Conservation (phyloP, 2,113 vertebrate species). For the Picathartes gymnocephalus region DNA sequence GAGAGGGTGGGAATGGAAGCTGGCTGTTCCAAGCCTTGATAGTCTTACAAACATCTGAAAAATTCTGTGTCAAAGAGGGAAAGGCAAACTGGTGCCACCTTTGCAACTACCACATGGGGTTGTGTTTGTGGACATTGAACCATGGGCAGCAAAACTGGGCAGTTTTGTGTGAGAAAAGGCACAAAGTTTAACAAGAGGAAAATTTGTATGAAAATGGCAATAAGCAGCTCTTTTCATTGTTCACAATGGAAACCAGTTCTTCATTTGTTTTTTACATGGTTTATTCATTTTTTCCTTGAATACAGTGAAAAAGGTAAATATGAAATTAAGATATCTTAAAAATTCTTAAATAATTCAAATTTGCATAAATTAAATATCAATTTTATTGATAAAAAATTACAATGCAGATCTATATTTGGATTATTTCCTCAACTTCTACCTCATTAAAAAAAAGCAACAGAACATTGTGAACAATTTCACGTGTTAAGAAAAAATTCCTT, state of each 20-base stretch:
- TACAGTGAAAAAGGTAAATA: not conserved
- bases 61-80: not conserved
- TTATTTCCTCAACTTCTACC: not conserved
- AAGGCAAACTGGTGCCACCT: not conserved
- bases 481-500: not conserved
- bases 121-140: not conserved
- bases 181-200: not conserved
- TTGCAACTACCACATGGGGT: rapidly evolving
- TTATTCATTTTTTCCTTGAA: not conserved
- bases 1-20: not conserved
- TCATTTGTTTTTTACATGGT: not conserved
- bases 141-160: not conserved
- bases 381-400: not conserved
- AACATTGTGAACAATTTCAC: not conserved
- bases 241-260: not conserved
- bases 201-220: not conserved
- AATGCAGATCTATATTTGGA: not conserved
- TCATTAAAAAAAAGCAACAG: not conserved
- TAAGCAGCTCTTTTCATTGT: not conserved
- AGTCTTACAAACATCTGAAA: not conserved
- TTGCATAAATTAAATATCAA: not conserved
- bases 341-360: not conserved
- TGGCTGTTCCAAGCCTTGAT: not conserved
- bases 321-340: not conserved
- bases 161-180: not conserved